Percentiles rank a stretch among this genome's conserved stretches.
phyloP scores from a whole-genome alignment of 2,113 vertebrate genomes.

The Motacilla tschutschensis region DNA sequence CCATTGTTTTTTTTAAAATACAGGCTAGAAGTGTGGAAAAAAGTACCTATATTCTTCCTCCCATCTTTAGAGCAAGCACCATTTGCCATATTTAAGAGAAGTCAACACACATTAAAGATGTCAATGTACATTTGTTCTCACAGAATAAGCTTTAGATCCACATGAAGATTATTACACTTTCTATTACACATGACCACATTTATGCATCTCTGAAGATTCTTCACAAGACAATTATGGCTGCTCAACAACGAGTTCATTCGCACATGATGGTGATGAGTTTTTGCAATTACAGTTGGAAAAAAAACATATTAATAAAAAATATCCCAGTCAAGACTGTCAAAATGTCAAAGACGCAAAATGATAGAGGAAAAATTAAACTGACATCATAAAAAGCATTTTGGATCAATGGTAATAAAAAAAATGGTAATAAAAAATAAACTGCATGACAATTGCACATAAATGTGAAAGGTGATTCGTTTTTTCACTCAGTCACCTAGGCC shows the following conservation, averaged over 20 bases:
- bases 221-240: background rate
- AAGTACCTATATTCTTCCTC: background rate
- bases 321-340: background rate
- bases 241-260: slow-evolving; percentile 11
- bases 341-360: slow-evolving; percentile 31
- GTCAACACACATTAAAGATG: background rate
- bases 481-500: slow-evolving; percentile 70
- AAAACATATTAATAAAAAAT: background rate
- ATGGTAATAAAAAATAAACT: background rate
- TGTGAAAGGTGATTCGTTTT: slow-evolving; percentile 27
- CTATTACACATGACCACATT: background rate
- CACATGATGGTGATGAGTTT: slow-evolving; percentile 1
- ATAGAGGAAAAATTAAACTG: slow-evolving; percentile 18
- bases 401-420: slow-evolving; percentile 12
- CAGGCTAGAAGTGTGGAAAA: background rate
- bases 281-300: background rate
- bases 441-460: slow-evolving; percentile 16
- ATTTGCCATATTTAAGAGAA: slow-evolving; percentile 24
- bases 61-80: slow-evolving; percentile 26
- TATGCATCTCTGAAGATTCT: slow-evolving; percentile 22
- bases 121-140: background rate
- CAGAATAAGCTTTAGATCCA: background rate
- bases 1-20: background rate
- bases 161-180: background rate
- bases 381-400: slow-evolving; percentile 30